A percentile compares a stretch with the other conserved stretches of the same genome.
These are phyloP conservation scores for Malurus elegans DNA, from an alignment of 2,113 vertebrate genomes.

Conservation along the genomic window DNA sequence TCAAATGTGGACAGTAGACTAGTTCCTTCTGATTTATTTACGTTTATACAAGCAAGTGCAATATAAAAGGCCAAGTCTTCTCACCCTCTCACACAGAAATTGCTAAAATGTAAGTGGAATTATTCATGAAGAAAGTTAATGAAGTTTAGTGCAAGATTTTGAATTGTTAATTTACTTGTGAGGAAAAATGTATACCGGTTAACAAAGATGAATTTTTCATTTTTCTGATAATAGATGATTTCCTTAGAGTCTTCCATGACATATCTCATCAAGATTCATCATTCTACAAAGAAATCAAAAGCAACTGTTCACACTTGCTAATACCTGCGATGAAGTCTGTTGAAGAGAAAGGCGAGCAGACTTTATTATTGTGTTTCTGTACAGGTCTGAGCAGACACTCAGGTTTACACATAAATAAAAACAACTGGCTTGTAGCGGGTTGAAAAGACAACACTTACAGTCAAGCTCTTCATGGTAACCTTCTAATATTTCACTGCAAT, in stretches of 20 bases:
- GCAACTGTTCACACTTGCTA: neutral
- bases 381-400: neutral
- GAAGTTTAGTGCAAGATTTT: constrained; percentile 49
- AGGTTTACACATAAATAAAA: neutral
- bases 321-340: neutral
- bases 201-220: constrained; percentile 44
- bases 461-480: neutral
- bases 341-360: neutral
- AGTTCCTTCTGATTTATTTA: constrained; percentile 5
- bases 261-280: constrained; percentile 20
- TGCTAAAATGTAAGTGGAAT: constrained; percentile 19
- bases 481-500: neutral
- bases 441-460: neutral
- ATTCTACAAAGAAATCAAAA: constrained; percentile 14
- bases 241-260: constrained; percentile 39
- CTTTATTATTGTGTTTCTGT: neutral
- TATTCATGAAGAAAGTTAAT: constrained; percentile 60
- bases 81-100: neutral
- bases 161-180: constrained; percentile 40
- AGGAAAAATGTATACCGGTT: neutral
- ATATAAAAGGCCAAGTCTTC: constrained; percentile 6
- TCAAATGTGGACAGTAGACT: neutral
- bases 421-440: neutral
- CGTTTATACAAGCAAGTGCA: neutral
- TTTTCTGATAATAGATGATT: constrained; percentile 42